phyloP scores from a whole-genome alignment of 2,113 vertebrate genomes.

The Dunckerocampus dactyliophorus region DNA sequence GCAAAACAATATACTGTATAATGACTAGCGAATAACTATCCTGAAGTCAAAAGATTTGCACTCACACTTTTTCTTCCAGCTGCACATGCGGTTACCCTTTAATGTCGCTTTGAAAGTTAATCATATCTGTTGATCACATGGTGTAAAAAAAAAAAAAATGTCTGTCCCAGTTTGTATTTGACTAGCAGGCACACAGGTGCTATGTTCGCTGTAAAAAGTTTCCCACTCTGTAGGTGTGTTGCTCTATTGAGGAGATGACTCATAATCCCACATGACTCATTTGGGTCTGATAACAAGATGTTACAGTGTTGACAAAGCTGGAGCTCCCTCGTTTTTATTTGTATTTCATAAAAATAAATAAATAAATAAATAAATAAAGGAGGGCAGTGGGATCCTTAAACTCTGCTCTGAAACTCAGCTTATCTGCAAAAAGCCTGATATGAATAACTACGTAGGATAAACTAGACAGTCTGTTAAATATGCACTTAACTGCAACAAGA shows the following conservation, averaged over 20 bases:
- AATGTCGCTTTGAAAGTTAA: constrained; percentile 13
- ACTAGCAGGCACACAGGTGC: constrained; percentile 26
- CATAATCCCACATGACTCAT: constrained; percentile 60
- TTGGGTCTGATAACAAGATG: constrained; percentile 43
- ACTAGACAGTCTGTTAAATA: constrained; percentile 46
- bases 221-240: constrained; percentile 58
- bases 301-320: constrained; percentile 23
- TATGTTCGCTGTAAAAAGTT: constrained; percentile 55
- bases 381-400: constrained; percentile 10
- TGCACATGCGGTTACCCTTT: neutral
- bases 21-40: neutral
- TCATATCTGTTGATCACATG: constrained; percentile 31
- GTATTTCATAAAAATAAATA: constrained; percentile 18
- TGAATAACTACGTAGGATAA: constrained; percentile 34
- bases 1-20: neutral
- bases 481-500: constrained; percentile 46
- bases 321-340: constrained; percentile 32
- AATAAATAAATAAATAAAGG: neutral
- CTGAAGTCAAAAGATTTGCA: constrained; percentile 17
- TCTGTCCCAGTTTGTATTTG: constrained; percentile 49
- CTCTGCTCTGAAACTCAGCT: constrained; percentile 17
- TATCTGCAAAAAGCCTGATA: constrained; percentile 43
- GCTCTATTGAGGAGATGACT: constrained; percentile 54
- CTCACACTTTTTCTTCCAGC: neutral
- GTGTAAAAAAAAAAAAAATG: constrained; percentile 8